A percentile compares a stretch with the other conserved stretches of the same genome.
Conservation (phyloP, 2,888 invertebrate species). For the Pristionchus exspectatus region DNA sequence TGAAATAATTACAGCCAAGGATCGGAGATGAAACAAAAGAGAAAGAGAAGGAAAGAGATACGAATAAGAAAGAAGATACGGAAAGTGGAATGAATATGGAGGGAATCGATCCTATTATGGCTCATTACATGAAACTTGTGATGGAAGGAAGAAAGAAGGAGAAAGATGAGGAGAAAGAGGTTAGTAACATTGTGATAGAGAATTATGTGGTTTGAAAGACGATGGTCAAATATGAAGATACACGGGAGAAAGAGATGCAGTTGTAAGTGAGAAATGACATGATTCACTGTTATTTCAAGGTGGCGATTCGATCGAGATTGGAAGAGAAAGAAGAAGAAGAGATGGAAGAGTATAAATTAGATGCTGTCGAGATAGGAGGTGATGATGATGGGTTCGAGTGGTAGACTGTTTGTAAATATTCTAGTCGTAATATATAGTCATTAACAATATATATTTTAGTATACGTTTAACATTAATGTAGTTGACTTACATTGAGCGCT, state of each 20-base stretch:
- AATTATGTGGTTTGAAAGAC: neutral
- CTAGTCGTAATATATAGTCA: neutral
- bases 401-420: neutral
- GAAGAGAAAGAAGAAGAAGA: constrained; percentile 35
- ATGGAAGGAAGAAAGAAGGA: constrained; percentile 57
- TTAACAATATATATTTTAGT: neutral
- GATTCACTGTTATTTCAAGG: neutral
- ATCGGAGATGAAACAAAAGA: neutral
- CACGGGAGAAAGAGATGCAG: too few relatives aligned
- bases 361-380: neutral
- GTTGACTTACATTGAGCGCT: neutral
- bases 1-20: neutral
- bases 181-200: neutral
- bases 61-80: constrained; percentile 48
- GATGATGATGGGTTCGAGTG: constrained; percentile 47
- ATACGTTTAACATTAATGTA: neutral
- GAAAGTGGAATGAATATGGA: constrained; percentile 22
- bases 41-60: neutral
- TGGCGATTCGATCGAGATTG: neutral
- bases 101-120: constrained; percentile 69
- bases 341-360: neutral
- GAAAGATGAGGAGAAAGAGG: constrained; percentile 18
- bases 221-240: neutral
- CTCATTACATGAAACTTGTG: constrained; percentile 66
- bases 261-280: neutral